Base-by-base conservation (phyloP, 2,888 invertebrate genomes). In the Lepas anatifera region DNA sequence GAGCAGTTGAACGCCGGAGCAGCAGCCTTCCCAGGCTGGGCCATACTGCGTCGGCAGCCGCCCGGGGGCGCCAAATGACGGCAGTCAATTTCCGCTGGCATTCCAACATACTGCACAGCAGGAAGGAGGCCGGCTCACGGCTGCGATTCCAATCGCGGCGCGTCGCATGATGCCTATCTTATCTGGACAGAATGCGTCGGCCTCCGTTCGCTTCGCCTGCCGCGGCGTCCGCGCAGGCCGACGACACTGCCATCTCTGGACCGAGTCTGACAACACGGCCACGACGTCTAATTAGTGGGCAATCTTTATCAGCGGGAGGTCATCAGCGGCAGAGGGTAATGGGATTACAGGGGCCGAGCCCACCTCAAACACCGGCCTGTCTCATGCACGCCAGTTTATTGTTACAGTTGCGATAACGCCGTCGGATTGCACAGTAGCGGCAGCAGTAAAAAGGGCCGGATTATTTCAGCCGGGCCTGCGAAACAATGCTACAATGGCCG, bases 271-370 rank as follows among this genome's bases (percentile, higher is more conserved):
- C 48, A 35, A 7, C 58, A 18, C 3, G 8, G 32, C 6, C 32
- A 4, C 32, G 32, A 22, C 35, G n/a, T 16, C 35, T 35, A 58
- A 58, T 58, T 32, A 58, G 58, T 32, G 58, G 16, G 58, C 18
- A 58, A 58, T 8, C 32, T 35, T 29, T 58, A 58, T 58, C 58
- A 58, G 58, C 18, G 2, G 22, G 58, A 58, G 58, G 35, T 29
- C 58, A 58, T 58, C 58, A 58, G 58, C 35, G 16, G 32, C 58
- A 35, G n/a, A n/a, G 58, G 35, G 32, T 58, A 58, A 58, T 58
- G 58, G 35, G 58, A 58, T 58, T 58, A 58, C 58, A 11, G 32
- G 18, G 58, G 16, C 32, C 25, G 10, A 35, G 35, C 25, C 52
- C 52, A 52, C 6, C 11, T 18, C 58, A 58, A 58, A 58, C 58